A percentile compares a stretch with the other conserved stretches of the same genome.
Evolutionary conservation across 2,113 vertebrate genomes (phyloP).

Genomic region (Hyaena hyaena): DNA sequence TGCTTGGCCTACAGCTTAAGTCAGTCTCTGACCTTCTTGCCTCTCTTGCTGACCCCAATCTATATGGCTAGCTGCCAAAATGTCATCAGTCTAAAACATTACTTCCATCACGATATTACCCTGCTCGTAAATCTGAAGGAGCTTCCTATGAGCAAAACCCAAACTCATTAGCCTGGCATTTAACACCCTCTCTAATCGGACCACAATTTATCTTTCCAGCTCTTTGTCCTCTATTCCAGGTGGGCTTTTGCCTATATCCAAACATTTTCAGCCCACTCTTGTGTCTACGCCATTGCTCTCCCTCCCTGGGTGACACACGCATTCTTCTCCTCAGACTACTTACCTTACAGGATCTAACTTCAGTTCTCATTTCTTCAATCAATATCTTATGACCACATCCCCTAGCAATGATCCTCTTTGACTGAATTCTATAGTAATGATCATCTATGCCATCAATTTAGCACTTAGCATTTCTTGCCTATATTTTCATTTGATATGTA

Average conservation of each 20-base stretch:
- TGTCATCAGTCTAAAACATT: conserved; percentile 53
- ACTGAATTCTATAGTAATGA: not conserved
- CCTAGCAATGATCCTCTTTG: conserved; percentile 9
- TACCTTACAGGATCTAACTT: not conserved
- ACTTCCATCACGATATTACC: conserved; percentile 44
- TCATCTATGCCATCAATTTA: not conserved
- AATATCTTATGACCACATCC: conserved; percentile 21
- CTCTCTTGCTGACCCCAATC: conserved; percentile 9
- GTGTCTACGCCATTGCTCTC: not conserved
- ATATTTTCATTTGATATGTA: conserved; percentile 33
- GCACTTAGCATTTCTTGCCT: conserved; percentile 33
- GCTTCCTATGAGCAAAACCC: conserved; percentile 58
- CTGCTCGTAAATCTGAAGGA: conserved; percentile 49
- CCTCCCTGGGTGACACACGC: not conserved
- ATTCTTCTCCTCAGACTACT: not conserved
- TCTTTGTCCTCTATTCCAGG: not conserved
- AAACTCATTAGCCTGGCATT: conserved; percentile 49
- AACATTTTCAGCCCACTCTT: conserved; percentile 2
- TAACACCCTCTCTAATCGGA: conserved; percentile 40
- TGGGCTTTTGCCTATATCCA: not conserved
- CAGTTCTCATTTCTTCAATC: not conserved
- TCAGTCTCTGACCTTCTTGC: not conserved
- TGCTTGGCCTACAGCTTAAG: not conserved
- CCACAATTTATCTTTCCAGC: conserved; percentile 18
- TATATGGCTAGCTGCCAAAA: conserved; percentile 49